These are phyloP conservation scores for Anagrus nilaparvatae DNA, from an alignment of 1,140 invertebrate species.

Conservation along the genomic window DNA sequence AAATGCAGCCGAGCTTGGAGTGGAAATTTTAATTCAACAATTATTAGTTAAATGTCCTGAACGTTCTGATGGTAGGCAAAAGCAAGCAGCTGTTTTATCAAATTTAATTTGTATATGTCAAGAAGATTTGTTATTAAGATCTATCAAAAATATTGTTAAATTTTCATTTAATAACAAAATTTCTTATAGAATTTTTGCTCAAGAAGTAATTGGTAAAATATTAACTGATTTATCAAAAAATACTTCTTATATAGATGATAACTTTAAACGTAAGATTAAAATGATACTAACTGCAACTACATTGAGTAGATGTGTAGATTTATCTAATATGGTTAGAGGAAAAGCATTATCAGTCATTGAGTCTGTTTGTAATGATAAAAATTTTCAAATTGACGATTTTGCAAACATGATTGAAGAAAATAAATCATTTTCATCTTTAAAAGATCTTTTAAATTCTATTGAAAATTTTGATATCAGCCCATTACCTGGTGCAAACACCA, in stretches of 20 bases:
- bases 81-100: constrained; percentile 42
- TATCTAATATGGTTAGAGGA: constrained; percentile 46
- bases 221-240: constrained; percentile 26
- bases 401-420: constrained; percentile 30
- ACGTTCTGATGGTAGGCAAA: constrained; percentile 45
- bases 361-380: constrained; percentile 28
- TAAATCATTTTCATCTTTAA: constrained; percentile 18
- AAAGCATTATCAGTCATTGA: constrained; percentile 45
- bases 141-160: constrained; percentile 43
- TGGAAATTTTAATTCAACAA: constrained; percentile 47
- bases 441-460: constrained; percentile 22
- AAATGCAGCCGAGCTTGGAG: constrained; percentile 30
- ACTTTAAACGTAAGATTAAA: constrained; percentile 24
- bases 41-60: constrained; percentile 49
- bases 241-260: constrained; percentile 7
- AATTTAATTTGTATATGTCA: constrained; percentile 40
- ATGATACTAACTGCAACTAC: constrained; percentile 42
- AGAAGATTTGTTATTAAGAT: constrained; percentile 25
- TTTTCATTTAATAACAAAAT: constrained; percentile 43
- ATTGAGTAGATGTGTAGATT: constrained; percentile 45
- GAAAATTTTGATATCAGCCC: constrained; percentile 20
- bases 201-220: constrained; percentile 47
- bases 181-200: constrained; percentile 42
- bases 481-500: constrained; percentile 31
- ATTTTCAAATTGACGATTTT: constrained; percentile 36